Evolutionary conservation across 2,113 vertebrate genomes (phyloP).

Genomic region (Pangasianodon gigas): DNA sequence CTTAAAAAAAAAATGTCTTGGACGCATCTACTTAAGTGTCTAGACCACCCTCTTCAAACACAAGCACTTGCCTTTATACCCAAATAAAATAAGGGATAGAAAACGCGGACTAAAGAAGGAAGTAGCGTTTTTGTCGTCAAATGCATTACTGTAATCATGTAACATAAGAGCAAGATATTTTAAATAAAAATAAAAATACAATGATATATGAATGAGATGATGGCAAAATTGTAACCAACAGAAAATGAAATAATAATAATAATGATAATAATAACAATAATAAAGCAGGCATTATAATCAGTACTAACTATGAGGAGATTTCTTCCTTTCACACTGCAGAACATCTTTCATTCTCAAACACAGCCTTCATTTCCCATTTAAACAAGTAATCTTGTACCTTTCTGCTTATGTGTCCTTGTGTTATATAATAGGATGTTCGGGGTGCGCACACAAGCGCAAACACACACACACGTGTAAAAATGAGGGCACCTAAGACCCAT

Average conservation of each 20-base stretch:
- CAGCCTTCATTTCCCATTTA: neutral
- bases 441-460: conserved; percentile 3
- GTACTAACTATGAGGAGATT: neutral
- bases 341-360: neutral
- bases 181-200: neutral
- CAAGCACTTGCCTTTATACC: too few species aligned
- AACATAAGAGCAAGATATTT: neutral
- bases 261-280: neutral
- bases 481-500: conserved; percentile 26
- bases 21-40: too few species aligned
- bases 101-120: too few species aligned
- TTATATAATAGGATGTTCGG: neutral
- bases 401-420: neutral
- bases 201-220: neutral
- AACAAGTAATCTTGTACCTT: neutral
- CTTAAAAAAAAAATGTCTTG: too few species aligned
- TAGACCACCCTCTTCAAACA: too few species aligned
- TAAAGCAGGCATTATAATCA: neutral
- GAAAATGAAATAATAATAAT: neutral
- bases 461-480: conserved; percentile 19
- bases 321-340: neutral
- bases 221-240: neutral
- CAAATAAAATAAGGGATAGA: too few species aligned
- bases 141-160: neutral
- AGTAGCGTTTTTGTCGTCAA: neutral